Percentiles rank a stretch among this genome's conserved stretches.
Evolutionary conservation across 2,888 invertebrate species (phyloP).

Genomic region (Drosophila rellima): DNA sequence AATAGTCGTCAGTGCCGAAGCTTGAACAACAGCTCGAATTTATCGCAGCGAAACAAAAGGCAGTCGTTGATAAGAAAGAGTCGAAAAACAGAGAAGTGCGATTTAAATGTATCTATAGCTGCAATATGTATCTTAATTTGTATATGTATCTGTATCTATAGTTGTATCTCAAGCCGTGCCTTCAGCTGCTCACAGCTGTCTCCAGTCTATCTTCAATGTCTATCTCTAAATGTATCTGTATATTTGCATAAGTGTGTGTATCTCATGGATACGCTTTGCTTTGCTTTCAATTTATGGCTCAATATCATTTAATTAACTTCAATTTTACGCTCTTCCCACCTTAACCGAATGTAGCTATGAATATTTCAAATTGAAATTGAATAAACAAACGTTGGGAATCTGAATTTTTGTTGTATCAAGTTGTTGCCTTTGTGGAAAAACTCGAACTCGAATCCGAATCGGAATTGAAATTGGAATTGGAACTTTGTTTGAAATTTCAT

Average conservation of each 20-base stretch:
- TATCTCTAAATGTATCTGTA: constrained; percentile 13
- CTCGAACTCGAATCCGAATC: constrained; percentile 17
- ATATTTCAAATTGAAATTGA: constrained; percentile 24
- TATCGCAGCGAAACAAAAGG: constrained; percentile 54
- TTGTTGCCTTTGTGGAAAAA: constrained; percentile 11
- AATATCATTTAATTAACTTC: constrained; percentile 70
- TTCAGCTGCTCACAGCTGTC: constrained; percentile 27
- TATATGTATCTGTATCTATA: not conserved
- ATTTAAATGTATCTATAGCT: constrained; percentile 9
- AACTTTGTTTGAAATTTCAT: constrained; percentile 42
- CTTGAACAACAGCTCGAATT: constrained; percentile 22
- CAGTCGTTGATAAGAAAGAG: constrained; percentile 39
- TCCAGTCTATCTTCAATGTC: not conserved
- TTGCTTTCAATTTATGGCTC: constrained; percentile 43
- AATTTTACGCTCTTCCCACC: constrained; percentile 76
- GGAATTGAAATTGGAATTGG: constrained; percentile 9
- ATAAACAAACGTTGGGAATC: constrained; percentile 41
- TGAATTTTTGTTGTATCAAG: constrained; percentile 8
- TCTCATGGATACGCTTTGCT: constrained; percentile 8
- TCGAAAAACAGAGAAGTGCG: not conserved
- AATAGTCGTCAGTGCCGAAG: constrained; percentile 20
- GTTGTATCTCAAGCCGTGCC: constrained; percentile 18
- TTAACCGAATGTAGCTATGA: constrained; percentile 46
- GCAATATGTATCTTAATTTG: not conserved
- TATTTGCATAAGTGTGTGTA: constrained; percentile 16